Conservation (phyloP, 1,140 invertebrate species). For the Drosophila subobscura region DNA sequence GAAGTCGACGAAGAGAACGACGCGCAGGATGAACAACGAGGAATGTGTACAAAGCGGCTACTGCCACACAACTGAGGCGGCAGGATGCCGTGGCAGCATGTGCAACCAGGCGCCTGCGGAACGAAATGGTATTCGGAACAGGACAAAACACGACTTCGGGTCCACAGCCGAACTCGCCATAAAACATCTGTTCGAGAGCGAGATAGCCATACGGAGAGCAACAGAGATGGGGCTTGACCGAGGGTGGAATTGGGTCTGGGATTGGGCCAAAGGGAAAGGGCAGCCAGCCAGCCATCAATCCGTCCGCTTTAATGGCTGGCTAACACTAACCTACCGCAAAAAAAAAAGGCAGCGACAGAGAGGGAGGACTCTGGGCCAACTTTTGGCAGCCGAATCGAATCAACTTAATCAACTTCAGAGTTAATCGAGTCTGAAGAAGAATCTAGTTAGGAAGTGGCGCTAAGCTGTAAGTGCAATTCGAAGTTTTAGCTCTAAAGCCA, state of each 20-base stretch:
- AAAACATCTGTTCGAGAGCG: conserved; percentile 6
- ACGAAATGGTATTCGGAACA: conserved; percentile 61
- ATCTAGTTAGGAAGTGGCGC: no score
- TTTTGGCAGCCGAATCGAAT: neutral
- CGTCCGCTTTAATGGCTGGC: conserved; percentile 43
- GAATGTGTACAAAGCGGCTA: conserved; percentile 77
- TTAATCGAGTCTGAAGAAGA: neutral
- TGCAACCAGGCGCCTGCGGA: conserved; percentile 41
- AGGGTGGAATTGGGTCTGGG: conserved; percentile 10
- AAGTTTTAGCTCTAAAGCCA: no score
- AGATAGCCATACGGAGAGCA: conserved; percentile 20
- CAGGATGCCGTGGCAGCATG: conserved; percentile 61
- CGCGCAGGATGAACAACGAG: conserved; percentile 64
- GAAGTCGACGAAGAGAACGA: conserved; percentile 54
- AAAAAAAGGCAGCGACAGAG: conserved; percentile 23
- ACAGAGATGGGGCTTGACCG: conserved; percentile 8
- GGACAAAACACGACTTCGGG: conserved; percentile 50
- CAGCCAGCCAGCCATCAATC: no score
- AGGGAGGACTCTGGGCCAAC: neutral
- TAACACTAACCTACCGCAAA: conserved; percentile 79
- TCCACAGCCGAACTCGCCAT: conserved; percentile 14
- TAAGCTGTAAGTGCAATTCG: no score
- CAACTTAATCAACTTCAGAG: conserved; percentile 31
- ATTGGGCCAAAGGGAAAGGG: conserved; percentile 25
- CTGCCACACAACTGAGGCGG: conserved; percentile 75